Evolutionary conservation across 2,888 invertebrate genomes (phyloP), one percentile per base, ranked within the genome.

Genomic region (Drosophila anomelani): DNA sequence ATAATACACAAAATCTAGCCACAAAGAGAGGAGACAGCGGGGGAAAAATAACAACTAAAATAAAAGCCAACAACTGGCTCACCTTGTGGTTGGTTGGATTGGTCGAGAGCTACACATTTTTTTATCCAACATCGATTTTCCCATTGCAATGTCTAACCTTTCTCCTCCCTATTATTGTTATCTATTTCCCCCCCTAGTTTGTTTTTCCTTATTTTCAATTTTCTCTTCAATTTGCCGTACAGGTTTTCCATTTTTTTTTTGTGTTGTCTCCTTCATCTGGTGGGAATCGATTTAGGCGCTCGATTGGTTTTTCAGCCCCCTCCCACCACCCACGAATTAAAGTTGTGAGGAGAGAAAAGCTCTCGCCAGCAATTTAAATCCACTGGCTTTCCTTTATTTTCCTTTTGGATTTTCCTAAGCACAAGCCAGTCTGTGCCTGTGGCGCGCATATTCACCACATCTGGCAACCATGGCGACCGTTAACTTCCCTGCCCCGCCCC

Each of bases 381-480:
- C 34, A 29, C n/a, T 29, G 49, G 55, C 34, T 67, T 56, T 61
- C 59, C 59, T 59, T 59, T 59, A 59, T 55, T 55, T 54, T 67
- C 36, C 23, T 41, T 44, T 41, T 44, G 46, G 36, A 26, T 59
- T 67, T 67, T 67, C 32, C 39, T 36, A 47, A 32, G 34, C 34
- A 47, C 17, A 57, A 23, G 59, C 29, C 62, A 47, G 64, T 55
- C 41, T 55, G 49, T 43, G 72, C 46, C 46, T 66, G 57, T 72
- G 72, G 64, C 73, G 72, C 74, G 69, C 53, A 62, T 75, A 82
- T 80, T 80, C 83, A 80, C 80, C 80, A 82, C 78, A 53, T 75
- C 66, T 77, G 71, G 75, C 68, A 69, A 64, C 69, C 68, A 67
- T 77, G 69, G 79, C 63, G 72, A 69, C 58, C 66, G 44, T 64